phyloP scores from a whole-genome alignment of 2,797 vertebrate genomes.

The Orientallactaga sibirica region DNA sequence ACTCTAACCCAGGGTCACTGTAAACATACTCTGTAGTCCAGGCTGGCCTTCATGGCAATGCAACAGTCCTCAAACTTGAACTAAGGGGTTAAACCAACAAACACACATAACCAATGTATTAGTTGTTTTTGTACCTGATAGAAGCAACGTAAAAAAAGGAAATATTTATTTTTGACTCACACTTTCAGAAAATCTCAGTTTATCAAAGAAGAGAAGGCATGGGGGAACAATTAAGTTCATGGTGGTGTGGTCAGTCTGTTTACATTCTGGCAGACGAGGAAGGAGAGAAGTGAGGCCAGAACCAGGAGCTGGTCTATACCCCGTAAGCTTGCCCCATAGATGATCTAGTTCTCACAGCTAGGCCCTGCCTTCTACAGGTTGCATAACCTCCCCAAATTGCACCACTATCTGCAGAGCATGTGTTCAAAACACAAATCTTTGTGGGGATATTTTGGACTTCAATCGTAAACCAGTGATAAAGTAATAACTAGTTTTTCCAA shows the following conservation, averaged over 20 bases:
- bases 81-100: too few species aligned
- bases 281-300: not conserved
- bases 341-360: not conserved
- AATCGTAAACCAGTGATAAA: not conserved
- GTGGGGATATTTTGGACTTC: not conserved
- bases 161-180: not conserved
- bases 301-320: too few species aligned
- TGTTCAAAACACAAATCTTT: not conserved
- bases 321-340: too few species aligned
- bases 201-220: not conserved
- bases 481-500: slow-evolving; percentile 18
- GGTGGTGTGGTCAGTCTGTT: not conserved
- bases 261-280: not conserved
- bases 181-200: not conserved
- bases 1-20: too few species aligned
- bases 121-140: not conserved
- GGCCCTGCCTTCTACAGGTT: not conserved
- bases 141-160: too few species aligned
- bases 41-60: too few species aligned
- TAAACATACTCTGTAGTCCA: too few species aligned
- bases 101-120: not conserved
- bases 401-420: not conserved
- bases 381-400: not conserved
- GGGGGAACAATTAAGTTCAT: not conserved
- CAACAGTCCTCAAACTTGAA: too few species aligned